Conservation (phyloP, 1,140 invertebrate species). For the Nylanderia fulva region DNA sequence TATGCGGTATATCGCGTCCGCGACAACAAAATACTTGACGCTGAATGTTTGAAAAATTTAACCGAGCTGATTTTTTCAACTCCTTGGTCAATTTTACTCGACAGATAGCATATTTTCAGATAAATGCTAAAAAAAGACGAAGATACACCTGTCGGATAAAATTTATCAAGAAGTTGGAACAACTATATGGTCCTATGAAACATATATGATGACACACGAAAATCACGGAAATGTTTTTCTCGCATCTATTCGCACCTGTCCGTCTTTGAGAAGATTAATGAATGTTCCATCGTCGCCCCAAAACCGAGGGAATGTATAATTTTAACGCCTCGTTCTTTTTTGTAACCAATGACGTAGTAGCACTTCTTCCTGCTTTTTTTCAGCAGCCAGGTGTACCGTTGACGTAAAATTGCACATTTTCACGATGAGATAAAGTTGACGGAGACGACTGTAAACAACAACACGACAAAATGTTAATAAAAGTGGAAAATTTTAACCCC, state of each 20-base stretch:
- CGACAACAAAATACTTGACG: constrained; percentile 30
- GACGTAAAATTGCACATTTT: constrained; percentile 55
- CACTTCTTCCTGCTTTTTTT: not conserved
- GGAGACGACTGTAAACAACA: not conserved
- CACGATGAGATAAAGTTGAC: constrained; percentile 23
- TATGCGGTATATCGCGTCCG: constrained; percentile 37
- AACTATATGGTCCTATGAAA: no score
- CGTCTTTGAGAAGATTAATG: not conserved
- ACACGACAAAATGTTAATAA: not conserved
- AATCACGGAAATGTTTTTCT: not conserved
- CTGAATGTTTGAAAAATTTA: not conserved
- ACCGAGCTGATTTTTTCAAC: no score
- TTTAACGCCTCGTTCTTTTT: constrained; percentile 9
- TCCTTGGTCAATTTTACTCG: no score
- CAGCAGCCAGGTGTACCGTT: not conserved
- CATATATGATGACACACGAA: not conserved
- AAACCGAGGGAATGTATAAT: not conserved
- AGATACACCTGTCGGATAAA: no score
- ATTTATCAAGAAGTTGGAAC: no score
- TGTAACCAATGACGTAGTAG: constrained; percentile 37
- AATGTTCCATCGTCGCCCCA: not conserved
- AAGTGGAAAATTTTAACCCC: not conserved
- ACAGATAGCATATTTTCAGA: no score
- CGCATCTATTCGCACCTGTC: not conserved
- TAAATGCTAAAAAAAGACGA: no score